A percentile compares a stretch with the other conserved stretches of the same genome.
These are phyloP conservation scores for Julus scanicus DNA, from an alignment of 2,888 invertebrate species.

Conservation along the genomic window DNA sequence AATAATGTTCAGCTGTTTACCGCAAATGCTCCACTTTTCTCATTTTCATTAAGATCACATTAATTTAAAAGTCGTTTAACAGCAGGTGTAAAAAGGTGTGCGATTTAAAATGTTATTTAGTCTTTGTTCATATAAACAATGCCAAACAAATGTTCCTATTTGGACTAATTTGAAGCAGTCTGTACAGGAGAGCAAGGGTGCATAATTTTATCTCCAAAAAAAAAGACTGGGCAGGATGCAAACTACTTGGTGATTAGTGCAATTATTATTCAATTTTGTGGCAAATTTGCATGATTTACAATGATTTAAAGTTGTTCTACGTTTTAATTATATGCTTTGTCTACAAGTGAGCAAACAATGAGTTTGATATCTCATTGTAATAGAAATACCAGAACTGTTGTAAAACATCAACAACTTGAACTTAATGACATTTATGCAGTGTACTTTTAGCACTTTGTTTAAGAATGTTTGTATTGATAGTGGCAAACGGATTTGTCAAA, in stretches of 20 bases:
- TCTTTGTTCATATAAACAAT: not conserved
- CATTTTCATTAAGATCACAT: not conserved
- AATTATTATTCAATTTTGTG: not conserved
- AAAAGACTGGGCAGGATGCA: not conserved
- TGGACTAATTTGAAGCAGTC: not conserved
- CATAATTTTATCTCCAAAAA: not conserved
- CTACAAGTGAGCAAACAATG: too few relatives aligned
- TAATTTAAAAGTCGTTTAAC: not conserved
- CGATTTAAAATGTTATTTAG: not conserved
- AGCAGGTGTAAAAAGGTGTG: not conserved
- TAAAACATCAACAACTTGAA: too few relatives aligned
- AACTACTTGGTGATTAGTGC: not conserved
- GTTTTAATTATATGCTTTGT: too few relatives aligned
- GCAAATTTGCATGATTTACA: too few relatives aligned
- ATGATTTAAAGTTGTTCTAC: too few relatives aligned
- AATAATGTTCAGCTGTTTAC: not conserved
- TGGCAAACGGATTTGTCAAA: too few relatives aligned
- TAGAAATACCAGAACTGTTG: too few relatives aligned
- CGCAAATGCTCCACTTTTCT: not conserved
- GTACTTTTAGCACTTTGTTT: too few relatives aligned
- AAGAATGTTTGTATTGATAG: too few relatives aligned
- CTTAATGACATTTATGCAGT: too few relatives aligned
- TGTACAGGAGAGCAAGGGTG: not conserved
- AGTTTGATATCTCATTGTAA: too few relatives aligned
- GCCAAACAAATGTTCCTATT: not conserved